A percentile compares a stretch with the other conserved stretches of the same genome.
Conservation (phyloP, 2,797 vertebrate genomes). For the Percopsis omiscomaycus region DNA sequence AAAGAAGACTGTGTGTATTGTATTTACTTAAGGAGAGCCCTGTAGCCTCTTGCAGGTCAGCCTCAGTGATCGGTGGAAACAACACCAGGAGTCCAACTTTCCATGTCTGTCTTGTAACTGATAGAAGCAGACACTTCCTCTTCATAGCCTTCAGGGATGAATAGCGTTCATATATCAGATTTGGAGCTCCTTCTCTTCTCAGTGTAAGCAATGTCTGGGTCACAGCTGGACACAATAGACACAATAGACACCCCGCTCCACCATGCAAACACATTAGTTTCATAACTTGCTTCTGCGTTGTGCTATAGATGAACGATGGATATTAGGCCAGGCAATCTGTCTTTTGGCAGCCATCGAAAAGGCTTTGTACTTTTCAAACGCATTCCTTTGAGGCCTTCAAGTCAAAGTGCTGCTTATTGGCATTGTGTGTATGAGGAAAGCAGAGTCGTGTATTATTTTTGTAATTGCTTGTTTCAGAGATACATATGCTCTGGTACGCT, state of each 20-base stretch:
- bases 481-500: not conserved
- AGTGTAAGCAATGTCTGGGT: slow-evolving; percentile 14
- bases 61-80: slow-evolving; percentile 13
- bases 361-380: slow-evolving; percentile 1
- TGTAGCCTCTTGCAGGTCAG: not conserved
- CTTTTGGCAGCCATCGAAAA: not conserved
- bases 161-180: slow-evolving; percentile 57
- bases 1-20: not conserved
- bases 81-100: slow-evolving; percentile 3
- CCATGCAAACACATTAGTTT: slow-evolving; percentile 22
- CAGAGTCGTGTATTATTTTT: not conserved
- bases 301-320: slow-evolving; percentile 18
- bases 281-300: slow-evolving; percentile 15
- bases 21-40: not conserved
- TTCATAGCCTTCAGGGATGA: slow-evolving; percentile 57
- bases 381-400: slow-evolving; percentile 4
- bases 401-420: slow-evolving; percentile 4
- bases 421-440: not conserved
- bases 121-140: slow-evolving; percentile 62
- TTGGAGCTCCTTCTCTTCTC: slow-evolving; percentile 25
- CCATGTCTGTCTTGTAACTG: slow-evolving; percentile 53
- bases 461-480: not conserved
- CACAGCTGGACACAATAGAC: slow-evolving; percentile 49
- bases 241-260: slow-evolving; percentile 20
- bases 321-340: not conserved